Conservation (phyloP, 2,888 invertebrate species). For the Linyphia triangularis region DNA sequence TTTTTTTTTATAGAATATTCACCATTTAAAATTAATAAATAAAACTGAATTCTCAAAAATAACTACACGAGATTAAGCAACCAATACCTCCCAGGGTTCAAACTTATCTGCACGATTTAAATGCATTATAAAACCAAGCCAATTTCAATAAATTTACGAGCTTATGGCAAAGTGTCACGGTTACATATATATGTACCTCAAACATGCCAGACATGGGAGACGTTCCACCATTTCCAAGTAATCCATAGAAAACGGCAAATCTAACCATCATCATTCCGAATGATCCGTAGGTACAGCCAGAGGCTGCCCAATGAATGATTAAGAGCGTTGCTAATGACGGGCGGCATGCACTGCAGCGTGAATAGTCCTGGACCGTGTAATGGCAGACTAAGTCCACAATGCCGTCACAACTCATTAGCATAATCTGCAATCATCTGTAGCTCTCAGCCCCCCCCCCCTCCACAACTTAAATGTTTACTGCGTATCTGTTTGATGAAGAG, state of each 20-base stretch:
- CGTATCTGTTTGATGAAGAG: conserved; percentile 39
- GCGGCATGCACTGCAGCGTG: neutral
- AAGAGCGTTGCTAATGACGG: conserved; percentile 20
- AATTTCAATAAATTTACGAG: too few species aligned
- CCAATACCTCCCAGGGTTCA: too few species aligned
- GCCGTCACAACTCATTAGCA: conserved; percentile 29
- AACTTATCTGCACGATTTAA: too few species aligned
- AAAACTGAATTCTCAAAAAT: too few species aligned
- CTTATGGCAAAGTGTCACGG: too few species aligned
- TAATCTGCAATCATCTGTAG: conserved; percentile 54
- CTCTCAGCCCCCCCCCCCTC: conserved; percentile 7
- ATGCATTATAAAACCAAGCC: too few species aligned
- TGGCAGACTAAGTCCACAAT: neutral
- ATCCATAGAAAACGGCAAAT: conserved; percentile 6
- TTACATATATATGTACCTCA: too few species aligned
- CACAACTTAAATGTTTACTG: conserved; percentile 29
- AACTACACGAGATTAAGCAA: too few species aligned
- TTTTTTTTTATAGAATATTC: too few species aligned
- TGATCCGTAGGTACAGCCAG: neutral
- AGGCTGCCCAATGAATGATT: conserved; percentile 1
- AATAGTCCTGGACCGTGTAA: neutral
- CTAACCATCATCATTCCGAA: neutral
- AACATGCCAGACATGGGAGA: neutral
- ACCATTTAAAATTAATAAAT: too few species aligned
- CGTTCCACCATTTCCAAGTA: neutral